A percentile compares a stretch with the other conserved stretches of the same genome.
Evolutionary conservation across 2,888 invertebrate species (phyloP).

Genomic region (Pollenia griseotomentosa): DNA sequence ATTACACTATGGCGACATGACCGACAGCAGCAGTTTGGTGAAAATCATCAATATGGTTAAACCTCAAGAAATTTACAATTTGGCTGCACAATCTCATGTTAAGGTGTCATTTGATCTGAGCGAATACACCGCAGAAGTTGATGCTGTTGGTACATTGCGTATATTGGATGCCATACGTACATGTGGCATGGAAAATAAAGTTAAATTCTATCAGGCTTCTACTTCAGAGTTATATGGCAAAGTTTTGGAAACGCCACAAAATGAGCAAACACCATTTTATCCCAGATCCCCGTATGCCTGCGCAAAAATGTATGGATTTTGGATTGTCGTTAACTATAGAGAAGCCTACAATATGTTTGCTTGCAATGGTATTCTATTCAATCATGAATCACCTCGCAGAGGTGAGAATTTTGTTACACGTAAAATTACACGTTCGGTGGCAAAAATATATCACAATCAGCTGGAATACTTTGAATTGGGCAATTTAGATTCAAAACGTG

Average conservation of each 20-base stretch:
- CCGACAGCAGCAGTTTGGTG: conserved; percentile 97
- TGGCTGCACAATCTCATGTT: conserved; percentile 99
- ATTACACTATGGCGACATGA: conserved; percentile 99
- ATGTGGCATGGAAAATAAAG: conserved; percentile 91
- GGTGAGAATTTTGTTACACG: conserved; percentile 99
- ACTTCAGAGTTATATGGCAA: conserved; percentile 98
- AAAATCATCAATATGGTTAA: conserved; percentile 89
- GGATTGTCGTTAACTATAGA: conserved; percentile 98
- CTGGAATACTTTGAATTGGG: conserved; percentile 95
- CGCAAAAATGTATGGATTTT: conserved; percentile 97
- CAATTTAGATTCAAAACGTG: conserved; percentile 96
- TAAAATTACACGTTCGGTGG: conserved; percentile 98
- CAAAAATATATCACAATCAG: conserved; percentile 96
- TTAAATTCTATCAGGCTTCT: conserved; percentile 97
- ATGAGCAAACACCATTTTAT: conserved; percentile 97
- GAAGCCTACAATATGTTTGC: conserved; percentile 98
- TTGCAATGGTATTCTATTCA: conserved; percentile 97
- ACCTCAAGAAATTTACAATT: conserved; percentile 98
- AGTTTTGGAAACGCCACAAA: conserved; percentile 96
- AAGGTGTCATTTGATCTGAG: conserved; percentile 99
- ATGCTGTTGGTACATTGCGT: conserved; percentile 96
- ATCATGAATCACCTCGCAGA: conserved; percentile 97
- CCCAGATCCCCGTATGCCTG: conserved; percentile 98
- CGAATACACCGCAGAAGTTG: conserved; percentile 99
- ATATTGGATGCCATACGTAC: conserved; percentile 96